phyloP scores from a whole-genome alignment of 2,113 vertebrate genomes.

The Gymnogyps californianus region DNA sequence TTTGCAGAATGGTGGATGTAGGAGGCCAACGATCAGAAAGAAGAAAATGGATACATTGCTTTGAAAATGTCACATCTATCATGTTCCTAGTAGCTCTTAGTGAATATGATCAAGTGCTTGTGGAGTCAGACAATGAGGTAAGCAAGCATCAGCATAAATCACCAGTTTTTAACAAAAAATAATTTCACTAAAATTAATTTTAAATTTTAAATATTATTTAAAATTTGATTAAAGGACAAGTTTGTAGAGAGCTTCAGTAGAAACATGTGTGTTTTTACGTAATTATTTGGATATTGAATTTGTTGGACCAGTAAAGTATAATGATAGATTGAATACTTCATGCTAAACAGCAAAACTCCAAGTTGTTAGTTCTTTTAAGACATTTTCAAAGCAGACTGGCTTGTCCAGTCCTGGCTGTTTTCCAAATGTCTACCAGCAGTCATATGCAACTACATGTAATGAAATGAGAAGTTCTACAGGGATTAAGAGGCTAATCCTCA shows the following conservation, averaged over 20 bases:
- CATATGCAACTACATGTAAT: background rate
- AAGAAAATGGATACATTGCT: conserved; percentile 98
- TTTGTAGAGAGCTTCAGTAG: background rate
- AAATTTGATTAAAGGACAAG: background rate
- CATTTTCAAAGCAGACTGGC: background rate
- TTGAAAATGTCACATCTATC: conserved; percentile 95
- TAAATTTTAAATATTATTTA: background rate
- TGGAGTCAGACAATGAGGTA: conserved; percentile 95
- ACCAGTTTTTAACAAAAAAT: background rate
- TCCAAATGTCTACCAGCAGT: background rate
- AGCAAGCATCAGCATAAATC: conserved; percentile 8
- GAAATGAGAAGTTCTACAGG: background rate
- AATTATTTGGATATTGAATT: background rate
- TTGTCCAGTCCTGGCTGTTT: background rate
- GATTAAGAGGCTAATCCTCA: background rate
- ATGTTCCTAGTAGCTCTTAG: conserved; percentile 95
- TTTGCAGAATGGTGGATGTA: conserved; percentile 92
- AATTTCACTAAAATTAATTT: background rate
- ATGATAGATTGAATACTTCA: background rate
- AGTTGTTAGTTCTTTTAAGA: background rate
- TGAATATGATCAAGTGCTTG: conserved; percentile 95
- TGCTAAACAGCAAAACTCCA: background rate
- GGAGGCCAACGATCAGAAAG: conserved; percentile 93
- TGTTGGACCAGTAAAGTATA: background rate
- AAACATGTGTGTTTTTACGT: background rate